Conservation (phyloP, 2,888 invertebrate species). For the Dysmachus trigonus region DNA sequence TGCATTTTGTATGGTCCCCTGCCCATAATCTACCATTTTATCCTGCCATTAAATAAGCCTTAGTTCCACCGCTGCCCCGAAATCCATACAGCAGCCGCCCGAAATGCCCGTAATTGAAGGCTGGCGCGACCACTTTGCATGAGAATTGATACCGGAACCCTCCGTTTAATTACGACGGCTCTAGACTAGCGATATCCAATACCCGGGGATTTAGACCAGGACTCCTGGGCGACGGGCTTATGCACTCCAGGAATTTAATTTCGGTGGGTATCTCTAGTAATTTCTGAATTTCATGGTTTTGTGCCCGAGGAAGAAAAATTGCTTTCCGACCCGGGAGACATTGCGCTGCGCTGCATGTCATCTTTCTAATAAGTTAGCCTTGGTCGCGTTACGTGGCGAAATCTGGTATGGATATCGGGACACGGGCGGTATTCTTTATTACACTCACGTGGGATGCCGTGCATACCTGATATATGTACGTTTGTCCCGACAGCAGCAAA, state of each 20-base stretch:
- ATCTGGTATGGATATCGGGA: background rate
- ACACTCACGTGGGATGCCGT: background rate
- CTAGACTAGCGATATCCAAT: background rate
- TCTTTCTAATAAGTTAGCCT: background rate
- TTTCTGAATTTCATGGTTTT: slow-evolving; percentile 35
- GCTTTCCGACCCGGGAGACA: background rate
- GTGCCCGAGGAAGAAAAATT: slow-evolving; percentile 7
- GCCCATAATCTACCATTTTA: slow-evolving; percentile 11
- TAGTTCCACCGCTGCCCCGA: background rate
- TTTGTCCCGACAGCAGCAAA: background rate
- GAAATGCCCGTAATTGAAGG: slow-evolving; percentile 33
- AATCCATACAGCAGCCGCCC: slow-evolving; percentile 4
- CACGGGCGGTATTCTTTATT: background rate
- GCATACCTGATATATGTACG: background rate
- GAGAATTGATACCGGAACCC: slow-evolving; percentile 19
- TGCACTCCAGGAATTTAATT: slow-evolving; percentile 35
- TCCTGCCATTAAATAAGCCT: slow-evolving; percentile 26
- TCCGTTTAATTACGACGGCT: slow-evolving; percentile 20
- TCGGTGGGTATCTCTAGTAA: background rate
- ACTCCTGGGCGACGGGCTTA: background rate
- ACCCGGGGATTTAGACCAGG: background rate
- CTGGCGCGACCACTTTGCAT: slow-evolving; percentile 30
- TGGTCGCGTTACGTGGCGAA: slow-evolving; percentile 1
- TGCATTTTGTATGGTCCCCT: background rate
- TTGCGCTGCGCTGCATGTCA: background rate